phyloP scores from a whole-genome alignment of 2,888 invertebrate genomes.

The Drosophila nr. perissopoda region DNA sequence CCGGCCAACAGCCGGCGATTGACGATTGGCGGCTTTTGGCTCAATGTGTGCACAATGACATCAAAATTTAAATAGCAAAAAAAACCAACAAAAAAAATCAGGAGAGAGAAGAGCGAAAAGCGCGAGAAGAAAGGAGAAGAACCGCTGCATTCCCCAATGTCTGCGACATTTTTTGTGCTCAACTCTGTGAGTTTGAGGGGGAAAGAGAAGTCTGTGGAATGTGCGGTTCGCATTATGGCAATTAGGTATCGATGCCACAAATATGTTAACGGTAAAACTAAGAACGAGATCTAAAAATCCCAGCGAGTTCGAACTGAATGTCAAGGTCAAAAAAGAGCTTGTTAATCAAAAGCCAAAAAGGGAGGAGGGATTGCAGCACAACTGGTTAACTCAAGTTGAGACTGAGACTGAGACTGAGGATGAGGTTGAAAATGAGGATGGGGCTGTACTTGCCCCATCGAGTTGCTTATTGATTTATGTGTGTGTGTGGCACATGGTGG shows the following conservation, averaged over 20 bases:
- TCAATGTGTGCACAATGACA: conserved; percentile 76
- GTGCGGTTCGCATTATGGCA: conserved; percentile 45
- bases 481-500: conserved; percentile 50
- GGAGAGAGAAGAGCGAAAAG: background rate
- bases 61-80: conserved; percentile 79
- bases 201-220: conserved; percentile 36
- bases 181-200: background rate
- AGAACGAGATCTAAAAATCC: conserved; percentile 15
- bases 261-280: conserved; percentile 55
- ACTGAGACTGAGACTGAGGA: background rate
- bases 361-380: conserved; percentile 1
- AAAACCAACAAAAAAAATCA: conserved; percentile 15
- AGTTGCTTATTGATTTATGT: conserved; percentile 75
- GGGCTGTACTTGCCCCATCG: conserved; percentile 10
- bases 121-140: conserved; percentile 7
- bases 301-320: conserved; percentile 46
- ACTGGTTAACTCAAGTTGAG: conserved; percentile 5
- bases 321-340: conserved; percentile 62
- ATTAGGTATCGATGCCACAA: conserved; percentile 59
- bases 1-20: conserved; percentile 43
- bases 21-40: conserved; percentile 52
- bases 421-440: background rate
- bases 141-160: conserved; percentile 68
- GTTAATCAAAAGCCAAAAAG: conserved; percentile 16
- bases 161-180: conserved; percentile 72